Evolutionary conservation across 1,140 invertebrate species (phyloP).

Genomic region (Diorhabda elongata): DNA sequence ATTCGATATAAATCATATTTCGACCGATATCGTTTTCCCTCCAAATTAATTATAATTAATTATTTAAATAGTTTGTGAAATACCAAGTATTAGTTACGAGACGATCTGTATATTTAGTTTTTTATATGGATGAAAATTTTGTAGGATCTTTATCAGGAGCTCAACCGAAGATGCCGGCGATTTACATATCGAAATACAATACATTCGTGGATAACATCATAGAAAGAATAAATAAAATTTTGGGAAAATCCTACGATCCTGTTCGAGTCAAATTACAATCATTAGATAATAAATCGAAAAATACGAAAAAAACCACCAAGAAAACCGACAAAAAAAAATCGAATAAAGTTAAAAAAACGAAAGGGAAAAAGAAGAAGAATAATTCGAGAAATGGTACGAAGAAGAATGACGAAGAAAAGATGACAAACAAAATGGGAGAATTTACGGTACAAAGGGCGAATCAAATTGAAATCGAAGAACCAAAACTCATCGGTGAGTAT

Average conservation of each 20-base stretch:
- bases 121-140: not conserved
- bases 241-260: slow-evolving; percentile 73
- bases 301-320: slow-evolving; percentile 23
- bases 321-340: slow-evolving; percentile 24
- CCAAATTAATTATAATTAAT: too few species aligned
- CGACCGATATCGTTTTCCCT: too few species aligned
- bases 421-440: slow-evolving; percentile 36
- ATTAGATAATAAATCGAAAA: slow-evolving; percentile 41
- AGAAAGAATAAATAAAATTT: slow-evolving; percentile 70
- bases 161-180: slow-evolving; percentile 54
- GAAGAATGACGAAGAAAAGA: not conserved
- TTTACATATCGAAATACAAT: slow-evolving; percentile 76
- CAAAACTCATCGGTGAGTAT: slow-evolving; percentile 4
- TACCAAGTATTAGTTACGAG: too few species aligned
- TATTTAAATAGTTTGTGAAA: too few species aligned
- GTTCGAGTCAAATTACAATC: slow-evolving; percentile 73
- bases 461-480: slow-evolving; percentile 2
- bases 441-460: slow-evolving; percentile 22
- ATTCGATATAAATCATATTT: too few species aligned
- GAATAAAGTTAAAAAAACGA: slow-evolving; percentile 33
- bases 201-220: slow-evolving; percentile 77
- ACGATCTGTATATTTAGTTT: too few species aligned
- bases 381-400: slow-evolving; percentile 6
- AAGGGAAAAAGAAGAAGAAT: slow-evolving; percentile 32
- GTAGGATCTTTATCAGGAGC: slow-evolving; percentile 32